Evolutionary conservation across 2,113 vertebrate species (phyloP).

Genomic region (Ochotona curzoniae): DNA sequence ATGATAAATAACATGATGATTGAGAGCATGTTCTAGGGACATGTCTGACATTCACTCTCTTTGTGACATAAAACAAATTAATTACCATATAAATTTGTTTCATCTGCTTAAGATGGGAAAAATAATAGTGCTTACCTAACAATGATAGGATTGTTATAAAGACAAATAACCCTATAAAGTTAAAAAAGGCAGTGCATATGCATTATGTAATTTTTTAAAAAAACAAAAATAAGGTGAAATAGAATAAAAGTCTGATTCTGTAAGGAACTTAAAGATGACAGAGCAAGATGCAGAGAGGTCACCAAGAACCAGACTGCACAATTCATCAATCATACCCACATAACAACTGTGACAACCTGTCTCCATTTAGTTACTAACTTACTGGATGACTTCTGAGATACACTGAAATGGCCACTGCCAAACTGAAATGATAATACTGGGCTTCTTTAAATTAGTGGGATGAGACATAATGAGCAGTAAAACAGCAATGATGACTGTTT

Average conservation of each 20-base stretch:
- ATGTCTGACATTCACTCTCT: neutral
- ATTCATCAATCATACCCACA: neutral
- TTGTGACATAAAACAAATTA: neutral
- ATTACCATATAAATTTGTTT: neutral
- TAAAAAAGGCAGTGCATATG: neutral
- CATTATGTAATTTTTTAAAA: neutral
- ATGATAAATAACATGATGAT: neutral
- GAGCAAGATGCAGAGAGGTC: neutral
- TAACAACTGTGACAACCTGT: neutral
- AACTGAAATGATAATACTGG: neutral
- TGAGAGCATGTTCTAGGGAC: neutral
- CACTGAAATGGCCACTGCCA: neutral
- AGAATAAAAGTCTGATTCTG: neutral
- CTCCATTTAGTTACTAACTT: neutral
- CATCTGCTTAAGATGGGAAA: neutral
- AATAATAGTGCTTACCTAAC: neutral
- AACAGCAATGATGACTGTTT: conserved; percentile 8
- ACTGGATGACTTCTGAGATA: neutral
- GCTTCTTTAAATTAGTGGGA: conserved; percentile 24
- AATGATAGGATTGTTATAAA: neutral
- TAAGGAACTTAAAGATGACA: neutral
- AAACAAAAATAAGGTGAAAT: neutral
- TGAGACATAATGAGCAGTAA: conserved; percentile 12
- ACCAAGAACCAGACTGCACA: neutral
- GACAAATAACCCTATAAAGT: neutral